Percentiles rank a stretch among this genome's conserved stretches.
Conservation (phyloP, 2,113 vertebrate species). For the Blennius ocellaris region DNA sequence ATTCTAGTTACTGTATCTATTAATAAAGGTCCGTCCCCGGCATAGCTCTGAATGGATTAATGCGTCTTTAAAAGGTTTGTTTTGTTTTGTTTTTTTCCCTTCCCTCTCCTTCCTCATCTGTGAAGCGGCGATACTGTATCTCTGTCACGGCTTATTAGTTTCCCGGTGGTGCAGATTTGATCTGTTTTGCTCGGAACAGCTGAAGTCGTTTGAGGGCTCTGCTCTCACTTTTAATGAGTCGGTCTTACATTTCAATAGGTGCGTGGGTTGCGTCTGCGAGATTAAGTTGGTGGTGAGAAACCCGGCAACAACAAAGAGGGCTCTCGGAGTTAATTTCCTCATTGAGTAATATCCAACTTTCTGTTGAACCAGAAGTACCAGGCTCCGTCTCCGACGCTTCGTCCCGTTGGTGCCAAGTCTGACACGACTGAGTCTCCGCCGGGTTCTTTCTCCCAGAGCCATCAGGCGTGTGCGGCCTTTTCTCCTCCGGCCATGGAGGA, state of each 20-base stretch:
- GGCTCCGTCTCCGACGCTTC: slow-evolving; percentile 34
- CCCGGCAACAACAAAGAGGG: slow-evolving; percentile 42
- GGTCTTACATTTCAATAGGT: slow-evolving; percentile 11
- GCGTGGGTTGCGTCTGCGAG: slow-evolving; percentile 10
- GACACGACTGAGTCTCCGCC: slow-evolving; percentile 17
- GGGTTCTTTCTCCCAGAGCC: slow-evolving; percentile 48
- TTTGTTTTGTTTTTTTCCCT: no score
- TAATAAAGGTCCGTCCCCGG: slow-evolving; percentile 49
- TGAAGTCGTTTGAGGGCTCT: slow-evolving; percentile 15
- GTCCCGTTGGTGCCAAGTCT: slow-evolving; percentile 41
- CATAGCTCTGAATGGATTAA: slow-evolving; percentile 26
- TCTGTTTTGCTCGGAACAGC: slow-evolving; percentile 19
- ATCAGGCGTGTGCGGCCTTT: slow-evolving; percentile 45
- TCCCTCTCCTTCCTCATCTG: background rate
- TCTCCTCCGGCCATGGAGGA: slow-evolving; percentile 18
- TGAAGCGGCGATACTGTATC: slow-evolving; percentile 20
- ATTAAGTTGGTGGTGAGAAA: slow-evolving; percentile 10
- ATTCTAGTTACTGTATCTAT: slow-evolving; percentile 38
- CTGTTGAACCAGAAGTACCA: slow-evolving; percentile 60
- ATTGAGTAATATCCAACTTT: slow-evolving; percentile 43
- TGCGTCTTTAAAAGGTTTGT: slow-evolving; percentile 50
- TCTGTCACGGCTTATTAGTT: slow-evolving; percentile 47
- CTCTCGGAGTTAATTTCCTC: slow-evolving; percentile 8
- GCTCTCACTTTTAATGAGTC: slow-evolving; percentile 17
- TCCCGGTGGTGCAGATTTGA: slow-evolving; percentile 10